Percentiles rank a stretch among this genome's conserved stretches.
These are phyloP conservation scores for Bombus terrestris DNA, from an alignment of 1,140 invertebrate genomes.

Conservation along the genomic window DNA sequence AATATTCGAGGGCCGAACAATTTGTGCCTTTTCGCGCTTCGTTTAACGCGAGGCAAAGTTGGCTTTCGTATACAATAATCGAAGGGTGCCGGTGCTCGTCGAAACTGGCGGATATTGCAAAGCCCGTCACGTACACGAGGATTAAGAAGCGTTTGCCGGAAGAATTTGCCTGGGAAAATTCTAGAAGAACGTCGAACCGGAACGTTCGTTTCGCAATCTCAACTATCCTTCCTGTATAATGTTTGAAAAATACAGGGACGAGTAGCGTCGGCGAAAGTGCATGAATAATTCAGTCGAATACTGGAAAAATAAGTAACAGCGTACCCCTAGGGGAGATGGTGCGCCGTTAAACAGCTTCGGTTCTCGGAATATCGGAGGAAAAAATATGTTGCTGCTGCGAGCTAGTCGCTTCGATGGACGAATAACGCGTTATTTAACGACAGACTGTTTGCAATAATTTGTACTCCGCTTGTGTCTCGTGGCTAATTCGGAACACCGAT, in stretches of 20 bases:
- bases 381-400: too few species aligned
- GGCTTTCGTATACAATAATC: conserved; percentile 1
- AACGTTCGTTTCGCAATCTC: conserved; percentile 18
- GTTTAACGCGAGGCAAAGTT: neutral
- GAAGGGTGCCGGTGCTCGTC: neutral
- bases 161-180: conserved; percentile 1
- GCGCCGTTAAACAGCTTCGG: neutral
- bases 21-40: neutral
- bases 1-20: neutral
- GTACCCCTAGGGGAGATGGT: too few species aligned
- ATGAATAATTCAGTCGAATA: conserved; percentile 71
- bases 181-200: neutral
- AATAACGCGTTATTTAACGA: neutral
- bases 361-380: conserved; percentile 3
- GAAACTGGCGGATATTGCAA: neutral
- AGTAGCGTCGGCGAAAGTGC: conserved; percentile 66
- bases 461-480: too few species aligned
- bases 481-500: too few species aligned
- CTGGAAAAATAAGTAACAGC: conserved; percentile 61
- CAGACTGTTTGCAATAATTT: neutral
- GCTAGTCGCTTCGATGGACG: too few species aligned
- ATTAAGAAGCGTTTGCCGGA: conserved; percentile 31
- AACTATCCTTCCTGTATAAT: conserved; percentile 69
- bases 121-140: conserved; percentile 19
- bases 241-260: conserved; percentile 71